Base-by-base conservation (phyloP, 2,113 vertebrate species). In the Macroglossus sobrinus region DNA sequence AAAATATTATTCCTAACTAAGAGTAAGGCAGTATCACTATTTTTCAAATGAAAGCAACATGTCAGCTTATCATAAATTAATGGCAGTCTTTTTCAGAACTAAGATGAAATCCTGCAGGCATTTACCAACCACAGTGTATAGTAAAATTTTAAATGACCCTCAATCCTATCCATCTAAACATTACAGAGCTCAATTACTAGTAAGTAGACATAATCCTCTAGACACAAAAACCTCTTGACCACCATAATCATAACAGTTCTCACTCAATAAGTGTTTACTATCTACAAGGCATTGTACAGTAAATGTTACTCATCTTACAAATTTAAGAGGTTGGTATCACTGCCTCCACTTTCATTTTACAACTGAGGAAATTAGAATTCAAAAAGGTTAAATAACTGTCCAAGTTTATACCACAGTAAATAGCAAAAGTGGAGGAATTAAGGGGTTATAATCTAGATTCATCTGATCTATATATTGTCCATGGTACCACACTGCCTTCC, bases 51-150 rank as follows among this genome's bases (percentile, higher is more conserved):
- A 90, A 72, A 24, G 28, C 57, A 79, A 26, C 38, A 30, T 40
- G 24, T 68, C 4, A 55, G 26, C 16, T 3, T 2, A 33, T 86
- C 21, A 24, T 55, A 69, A 89, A 59, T 85, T 81, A 71, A 15
- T 86, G 84, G 50, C 75, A 28, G 1, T 82, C 18, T 53, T 94
- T 89, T 84, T 59, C n/a, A 90, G 38, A 90, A 80, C 64, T 16
- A 35, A 69, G 55, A 74, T 47, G 82, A 80, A 92, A 92, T 91
- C 88, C n/a, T 81, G 2, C 33, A 84, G 28, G 7, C 64, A n/a
- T 40, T 40, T 76, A 78, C 45, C 87, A 43, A 61, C 59, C 13
- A 26, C 24, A 35, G 7, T 24, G 45, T 24, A 2, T 18, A 21
- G 22, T 69, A 21, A 91, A 91, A 53, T 40, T 59, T 76, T 68